Conservation (phyloP, 2,113 vertebrate species). For the Damaliscus lunatus region DNA sequence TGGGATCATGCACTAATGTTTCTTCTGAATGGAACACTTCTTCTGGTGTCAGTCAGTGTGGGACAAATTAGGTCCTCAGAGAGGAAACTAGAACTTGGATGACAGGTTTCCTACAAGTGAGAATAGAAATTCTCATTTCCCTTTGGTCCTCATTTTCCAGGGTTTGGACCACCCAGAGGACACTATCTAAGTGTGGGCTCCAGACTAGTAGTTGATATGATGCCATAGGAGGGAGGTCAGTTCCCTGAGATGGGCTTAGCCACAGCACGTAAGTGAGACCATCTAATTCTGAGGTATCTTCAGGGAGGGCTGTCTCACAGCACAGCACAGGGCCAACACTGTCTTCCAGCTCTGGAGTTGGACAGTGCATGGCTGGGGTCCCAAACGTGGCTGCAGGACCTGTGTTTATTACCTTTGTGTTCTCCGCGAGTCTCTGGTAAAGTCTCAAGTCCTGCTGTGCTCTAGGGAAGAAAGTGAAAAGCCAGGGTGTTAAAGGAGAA, state of each 20-base stretch:
- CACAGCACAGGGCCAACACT: background rate
- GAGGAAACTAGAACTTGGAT: background rate
- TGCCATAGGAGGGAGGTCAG: background rate
- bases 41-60: background rate
- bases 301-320: background rate
- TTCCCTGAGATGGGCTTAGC: background rate
- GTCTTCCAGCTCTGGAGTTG: background rate
- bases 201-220: background rate
- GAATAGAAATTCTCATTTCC: background rate
- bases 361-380: background rate
- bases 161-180: background rate
- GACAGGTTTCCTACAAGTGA: background rate
- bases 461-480: background rate
- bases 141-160: background rate
- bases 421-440: background rate
- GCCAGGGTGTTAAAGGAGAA: background rate
- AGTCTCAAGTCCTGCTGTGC: background rate
- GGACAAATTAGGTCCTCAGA: background rate
- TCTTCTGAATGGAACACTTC: background rate
- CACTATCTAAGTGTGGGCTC: background rate
- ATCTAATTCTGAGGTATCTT: background rate
- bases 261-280: background rate
- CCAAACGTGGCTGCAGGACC: background rate
- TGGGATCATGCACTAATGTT: background rate
- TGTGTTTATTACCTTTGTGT: background rate